A percentile compares a stretch with the other conserved stretches of the same genome.
These are phyloP conservation scores for Pseudonaja textilis DNA, from an alignment of 2,113 vertebrate genomes.

Conservation along the genomic window DNA sequence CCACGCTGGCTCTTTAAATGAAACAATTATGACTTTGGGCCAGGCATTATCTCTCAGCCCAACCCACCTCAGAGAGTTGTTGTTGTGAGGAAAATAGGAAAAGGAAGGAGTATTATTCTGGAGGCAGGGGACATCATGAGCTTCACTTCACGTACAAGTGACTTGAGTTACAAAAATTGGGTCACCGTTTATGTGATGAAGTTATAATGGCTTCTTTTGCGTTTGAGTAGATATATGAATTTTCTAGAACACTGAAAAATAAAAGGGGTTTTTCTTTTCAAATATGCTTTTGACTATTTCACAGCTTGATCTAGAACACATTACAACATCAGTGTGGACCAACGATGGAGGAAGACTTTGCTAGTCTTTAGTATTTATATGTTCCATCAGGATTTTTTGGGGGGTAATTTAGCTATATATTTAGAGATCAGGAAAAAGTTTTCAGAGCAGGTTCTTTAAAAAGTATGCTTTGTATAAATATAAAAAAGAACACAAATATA, in stretches of 20 bases:
- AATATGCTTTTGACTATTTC: not conserved
- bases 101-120: not conserved
- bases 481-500: not conserved
- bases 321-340: not conserved
- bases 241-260: fast-evolving
- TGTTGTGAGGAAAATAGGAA: not conserved
- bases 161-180: not conserved
- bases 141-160: not conserved
- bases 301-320: not conserved
- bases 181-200: not conserved
- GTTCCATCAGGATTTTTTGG: not conserved
- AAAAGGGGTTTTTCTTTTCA: not conserved
- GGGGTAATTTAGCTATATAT: not conserved
- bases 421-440: not conserved
- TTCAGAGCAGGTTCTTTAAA: not conserved
- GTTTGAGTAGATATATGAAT: not conserved
- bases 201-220: not conserved
- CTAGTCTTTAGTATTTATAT: slow-evolving; percentile 1
- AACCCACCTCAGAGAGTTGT: not conserved
- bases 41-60: not conserved
- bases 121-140: not conserved
- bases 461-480: not conserved
- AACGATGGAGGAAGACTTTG: not conserved
- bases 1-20: not conserved
- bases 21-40: not conserved